These are phyloP conservation scores for Dendrocincla fuliginosa DNA, from an alignment of 2,797 vertebrate species.

Conservation along the genomic window DNA sequence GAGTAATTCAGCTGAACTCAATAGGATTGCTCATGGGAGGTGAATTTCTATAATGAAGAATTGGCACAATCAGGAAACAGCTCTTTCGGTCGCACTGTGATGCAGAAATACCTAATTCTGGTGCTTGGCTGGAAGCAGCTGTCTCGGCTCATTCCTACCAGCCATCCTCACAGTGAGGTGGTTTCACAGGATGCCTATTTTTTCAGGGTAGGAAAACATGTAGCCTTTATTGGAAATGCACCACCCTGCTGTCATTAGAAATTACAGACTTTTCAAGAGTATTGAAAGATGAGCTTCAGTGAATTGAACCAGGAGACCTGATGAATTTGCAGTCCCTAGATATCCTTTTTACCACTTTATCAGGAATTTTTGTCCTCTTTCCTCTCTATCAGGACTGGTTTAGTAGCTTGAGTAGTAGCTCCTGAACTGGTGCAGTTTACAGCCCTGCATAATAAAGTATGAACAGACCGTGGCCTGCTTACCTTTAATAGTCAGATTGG, in stretches of 20 bases:
- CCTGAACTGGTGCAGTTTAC: not conserved
- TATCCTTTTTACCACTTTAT: not conserved
- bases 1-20: not conserved
- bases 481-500: not conserved
- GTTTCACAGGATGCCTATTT: not conserved
- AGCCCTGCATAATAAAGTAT: not conserved
- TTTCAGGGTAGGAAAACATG: not conserved
- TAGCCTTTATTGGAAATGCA: not conserved
- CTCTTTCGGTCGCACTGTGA: accelerated
- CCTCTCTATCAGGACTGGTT: not conserved
- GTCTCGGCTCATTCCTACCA: not conserved
- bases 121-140: not conserved
- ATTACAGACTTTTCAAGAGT: not conserved
- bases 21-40: not conserved
- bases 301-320: not conserved
- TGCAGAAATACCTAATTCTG: not conserved
- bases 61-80: not conserved
- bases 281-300: not conserved
- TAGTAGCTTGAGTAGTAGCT: not conserved
- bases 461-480: not conserved
- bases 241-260: not conserved
- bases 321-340: not conserved
- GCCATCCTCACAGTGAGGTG: not conserved
- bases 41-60: not conserved
- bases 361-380: not conserved